Evolutionary conservation across 2,113 vertebrate species (phyloP).

Genomic region (Butastur rufipennis): DNA sequence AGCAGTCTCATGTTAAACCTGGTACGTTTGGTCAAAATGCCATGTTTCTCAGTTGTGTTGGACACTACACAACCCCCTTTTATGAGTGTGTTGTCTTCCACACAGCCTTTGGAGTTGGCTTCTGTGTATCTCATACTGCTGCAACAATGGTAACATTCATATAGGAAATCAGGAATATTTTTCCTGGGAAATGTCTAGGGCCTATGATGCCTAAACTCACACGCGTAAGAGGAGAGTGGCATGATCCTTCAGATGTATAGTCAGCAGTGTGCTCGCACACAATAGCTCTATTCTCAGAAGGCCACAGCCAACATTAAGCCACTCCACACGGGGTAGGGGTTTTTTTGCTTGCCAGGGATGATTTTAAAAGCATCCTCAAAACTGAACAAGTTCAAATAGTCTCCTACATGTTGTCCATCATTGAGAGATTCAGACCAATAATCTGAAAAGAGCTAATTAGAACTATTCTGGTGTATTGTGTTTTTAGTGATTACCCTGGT

Average conservation of each 20-base stretch:
- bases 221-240: not conserved
- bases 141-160: not conserved
- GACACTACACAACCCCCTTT: not conserved
- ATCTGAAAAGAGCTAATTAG: not conserved
- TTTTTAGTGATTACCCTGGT: not conserved
- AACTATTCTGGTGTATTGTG: not conserved
- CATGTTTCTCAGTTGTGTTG: not conserved
- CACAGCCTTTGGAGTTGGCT: fast-evolving
- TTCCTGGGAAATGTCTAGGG: not conserved
- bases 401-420: not conserved
- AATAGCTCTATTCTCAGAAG: not conserved
- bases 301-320: not conserved
- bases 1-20: not conserved
- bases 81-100: not conserved
- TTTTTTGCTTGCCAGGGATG: not conserved
- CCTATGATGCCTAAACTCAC: not conserved
- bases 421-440: not conserved
- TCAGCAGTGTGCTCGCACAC: not conserved
- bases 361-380: not conserved
- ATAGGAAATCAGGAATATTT: not conserved
- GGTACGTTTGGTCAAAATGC: not conserved
- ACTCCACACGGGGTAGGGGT: not conserved
- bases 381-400: not conserved
- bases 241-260: not conserved
- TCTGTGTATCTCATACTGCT: not conserved